A percentile compares a stretch with the other conserved stretches of the same genome.
Evolutionary conservation across 2,797 vertebrate genomes (phyloP).

Genomic region (Ataeniobius toweri): DNA sequence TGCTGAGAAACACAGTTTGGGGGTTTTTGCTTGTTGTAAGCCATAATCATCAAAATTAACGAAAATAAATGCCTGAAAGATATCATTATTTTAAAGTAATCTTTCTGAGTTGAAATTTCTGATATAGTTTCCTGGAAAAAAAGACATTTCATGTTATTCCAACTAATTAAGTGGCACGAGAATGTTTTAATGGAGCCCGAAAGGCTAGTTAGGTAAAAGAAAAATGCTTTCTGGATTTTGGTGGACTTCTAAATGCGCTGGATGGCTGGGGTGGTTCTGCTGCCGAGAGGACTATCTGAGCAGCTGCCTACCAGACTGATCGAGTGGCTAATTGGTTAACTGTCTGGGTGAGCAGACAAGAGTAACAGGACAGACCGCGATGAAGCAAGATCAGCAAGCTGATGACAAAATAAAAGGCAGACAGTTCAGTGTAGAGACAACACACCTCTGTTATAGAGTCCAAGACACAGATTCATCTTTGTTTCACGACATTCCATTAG

Average conservation of each 20-base stretch:
- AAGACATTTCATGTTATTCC: background rate
- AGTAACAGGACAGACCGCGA: background rate
- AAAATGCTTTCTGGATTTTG: conserved; percentile 9
- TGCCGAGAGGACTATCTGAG: conserved; percentile 5
- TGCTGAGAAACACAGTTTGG: no score
- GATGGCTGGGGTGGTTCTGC: background rate
- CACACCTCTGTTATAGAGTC: conserved; percentile 9
- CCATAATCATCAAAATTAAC: background rate
- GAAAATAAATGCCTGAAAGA: background rate
- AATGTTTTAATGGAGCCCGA: conserved; percentile 28
- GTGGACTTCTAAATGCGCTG: conserved; percentile 23
- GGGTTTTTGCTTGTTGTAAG: no score
- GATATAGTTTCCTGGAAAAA: background rate
- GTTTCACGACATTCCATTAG: background rate
- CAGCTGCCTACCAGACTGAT: conserved; percentile 16
- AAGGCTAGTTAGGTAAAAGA: conserved; percentile 17
- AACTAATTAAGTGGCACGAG: background rate
- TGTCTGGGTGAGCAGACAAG: conserved; percentile 21
- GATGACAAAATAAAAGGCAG: background rate
- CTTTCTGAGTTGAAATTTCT: background rate
- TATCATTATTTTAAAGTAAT: background rate
- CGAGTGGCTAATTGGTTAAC: conserved; percentile 28
- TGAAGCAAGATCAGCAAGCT: conserved; percentile 2
- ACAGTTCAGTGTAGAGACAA: background rate
- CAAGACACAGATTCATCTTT: conserved; percentile 33